Conservation (phyloP, 2,888 invertebrate genomes). For the Pyrrhia umbra region DNA sequence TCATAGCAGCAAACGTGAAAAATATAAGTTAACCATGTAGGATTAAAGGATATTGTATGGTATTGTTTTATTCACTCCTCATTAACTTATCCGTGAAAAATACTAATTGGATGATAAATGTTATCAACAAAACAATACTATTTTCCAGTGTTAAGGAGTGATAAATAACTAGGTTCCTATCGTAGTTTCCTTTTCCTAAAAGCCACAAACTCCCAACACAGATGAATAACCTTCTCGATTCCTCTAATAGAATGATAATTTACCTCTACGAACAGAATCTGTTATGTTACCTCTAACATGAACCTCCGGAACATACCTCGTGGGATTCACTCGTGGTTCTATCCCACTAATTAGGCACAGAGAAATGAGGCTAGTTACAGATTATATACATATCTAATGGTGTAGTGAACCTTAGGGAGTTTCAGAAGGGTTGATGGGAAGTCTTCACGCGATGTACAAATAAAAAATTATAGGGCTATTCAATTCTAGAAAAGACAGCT, state of each 20-base stretch:
- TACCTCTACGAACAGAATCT: conserved; percentile 24
- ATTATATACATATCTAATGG: conserved; percentile 41
- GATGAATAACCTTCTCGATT: conserved; percentile 1
- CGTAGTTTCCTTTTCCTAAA: neutral
- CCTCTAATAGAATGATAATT: conserved; percentile 34
- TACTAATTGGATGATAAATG: no score
- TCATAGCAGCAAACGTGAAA: no score
- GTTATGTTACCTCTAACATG: conserved; percentile 9
- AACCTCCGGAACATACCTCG: conserved; percentile 29
- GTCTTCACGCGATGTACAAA: conserved; percentile 1
- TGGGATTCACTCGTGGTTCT: conserved; percentile 26
- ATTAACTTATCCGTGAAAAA: no score
- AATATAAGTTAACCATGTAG: no score
- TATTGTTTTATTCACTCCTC: no score
- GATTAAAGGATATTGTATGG: no score
- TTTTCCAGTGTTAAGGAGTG: no score
- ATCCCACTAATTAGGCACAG: conserved; percentile 42
- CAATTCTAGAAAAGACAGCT: neutral
- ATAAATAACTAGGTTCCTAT: neutral
- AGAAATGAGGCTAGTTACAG: conserved; percentile 40
- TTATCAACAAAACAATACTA: no score
- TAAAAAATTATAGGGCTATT: neutral
- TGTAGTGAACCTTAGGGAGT: conserved; percentile 21
- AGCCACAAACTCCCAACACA: neutral
- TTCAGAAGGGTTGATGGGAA: neutral